phyloP scores from a whole-genome alignment of 2,797 vertebrate species.

The Catharus ustulatus region DNA sequence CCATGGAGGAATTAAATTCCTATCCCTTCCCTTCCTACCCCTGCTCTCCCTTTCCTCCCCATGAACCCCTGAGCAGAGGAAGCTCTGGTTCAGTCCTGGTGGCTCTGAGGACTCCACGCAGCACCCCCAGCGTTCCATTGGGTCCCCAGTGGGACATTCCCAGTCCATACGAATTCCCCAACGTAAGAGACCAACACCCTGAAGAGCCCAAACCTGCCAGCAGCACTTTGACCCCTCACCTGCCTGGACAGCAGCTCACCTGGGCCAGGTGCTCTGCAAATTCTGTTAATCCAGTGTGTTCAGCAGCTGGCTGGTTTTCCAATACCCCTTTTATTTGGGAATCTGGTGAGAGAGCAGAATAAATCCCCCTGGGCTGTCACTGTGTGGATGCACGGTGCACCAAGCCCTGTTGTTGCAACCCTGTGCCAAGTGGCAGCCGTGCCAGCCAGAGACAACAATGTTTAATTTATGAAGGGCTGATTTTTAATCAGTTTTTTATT shows the following conservation, averaged over 20 bases:
- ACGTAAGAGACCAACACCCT: not conserved
- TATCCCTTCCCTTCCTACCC: not conserved
- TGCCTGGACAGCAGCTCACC: not conserved
- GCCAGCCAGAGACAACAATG: slow-evolving; percentile 52
- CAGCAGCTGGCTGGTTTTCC: slow-evolving; percentile 13
- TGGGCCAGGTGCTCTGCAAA: not conserved
- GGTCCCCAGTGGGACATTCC: not conserved
- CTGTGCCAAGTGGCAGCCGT: slow-evolving; percentile 37
- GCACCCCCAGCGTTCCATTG: not conserved
- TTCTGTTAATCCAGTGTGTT: not conserved
- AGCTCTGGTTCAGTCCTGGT: not conserved
- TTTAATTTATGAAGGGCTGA: slow-evolving; percentile 62
- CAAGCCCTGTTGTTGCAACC: slow-evolving; percentile 7
- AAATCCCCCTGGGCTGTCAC: slow-evolving; percentile 25
- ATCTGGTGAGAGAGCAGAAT: not conserved
- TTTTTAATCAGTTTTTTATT: slow-evolving; percentile 67
- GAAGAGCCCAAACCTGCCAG: not conserved
- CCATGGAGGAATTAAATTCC: not conserved
- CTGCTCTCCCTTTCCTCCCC: not conserved
- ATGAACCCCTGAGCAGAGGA: not conserved
- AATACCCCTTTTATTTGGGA: not conserved
- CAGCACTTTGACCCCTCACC: not conserved
- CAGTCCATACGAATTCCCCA: not conserved
- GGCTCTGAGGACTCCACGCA: not conserved
- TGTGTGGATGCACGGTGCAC: slow-evolving; percentile 10